Conservation (phyloP, 2,797 vertebrate genomes). For the Taeniopygia guttata region DNA sequence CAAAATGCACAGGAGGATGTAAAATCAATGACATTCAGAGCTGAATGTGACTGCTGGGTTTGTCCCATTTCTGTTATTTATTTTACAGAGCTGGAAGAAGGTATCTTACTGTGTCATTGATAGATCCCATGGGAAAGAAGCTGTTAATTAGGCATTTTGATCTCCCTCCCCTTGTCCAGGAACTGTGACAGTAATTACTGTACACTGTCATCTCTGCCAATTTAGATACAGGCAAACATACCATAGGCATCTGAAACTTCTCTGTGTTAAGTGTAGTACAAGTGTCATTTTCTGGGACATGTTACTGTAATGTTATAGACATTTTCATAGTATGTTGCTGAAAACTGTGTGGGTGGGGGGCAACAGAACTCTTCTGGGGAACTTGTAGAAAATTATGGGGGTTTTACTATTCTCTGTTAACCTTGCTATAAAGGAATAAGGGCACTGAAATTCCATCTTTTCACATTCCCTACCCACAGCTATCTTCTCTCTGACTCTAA, state of each 20-base stretch:
- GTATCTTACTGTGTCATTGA: neutral
- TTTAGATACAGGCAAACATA: neutral
- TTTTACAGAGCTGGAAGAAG: neutral
- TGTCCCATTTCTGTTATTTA: neutral
- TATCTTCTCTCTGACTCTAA: neutral
- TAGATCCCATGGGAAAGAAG: neutral
- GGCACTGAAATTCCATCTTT: neutral
- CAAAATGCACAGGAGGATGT: neutral
- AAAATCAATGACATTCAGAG: neutral
- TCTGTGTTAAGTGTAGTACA: neutral
- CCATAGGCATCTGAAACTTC: neutral
- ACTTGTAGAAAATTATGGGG: neutral
- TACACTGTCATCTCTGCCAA: neutral
- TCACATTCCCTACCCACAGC: neutral
- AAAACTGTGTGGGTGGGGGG: neutral
- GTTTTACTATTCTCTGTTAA: neutral
- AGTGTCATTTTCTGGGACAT: neutral
- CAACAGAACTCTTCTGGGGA: neutral
- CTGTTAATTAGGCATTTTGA: constrained; percentile 43
- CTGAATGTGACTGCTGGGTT: neutral
- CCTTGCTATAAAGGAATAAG: neutral
- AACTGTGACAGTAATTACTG: constrained; percentile 45
- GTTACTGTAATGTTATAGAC: neutral
- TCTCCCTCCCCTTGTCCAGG: neutral
- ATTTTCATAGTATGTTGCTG: neutral